These are phyloP conservation scores for Pandion haliaetus DNA, from an alignment of 2,113 vertebrate species.

Conservation along the genomic window DNA sequence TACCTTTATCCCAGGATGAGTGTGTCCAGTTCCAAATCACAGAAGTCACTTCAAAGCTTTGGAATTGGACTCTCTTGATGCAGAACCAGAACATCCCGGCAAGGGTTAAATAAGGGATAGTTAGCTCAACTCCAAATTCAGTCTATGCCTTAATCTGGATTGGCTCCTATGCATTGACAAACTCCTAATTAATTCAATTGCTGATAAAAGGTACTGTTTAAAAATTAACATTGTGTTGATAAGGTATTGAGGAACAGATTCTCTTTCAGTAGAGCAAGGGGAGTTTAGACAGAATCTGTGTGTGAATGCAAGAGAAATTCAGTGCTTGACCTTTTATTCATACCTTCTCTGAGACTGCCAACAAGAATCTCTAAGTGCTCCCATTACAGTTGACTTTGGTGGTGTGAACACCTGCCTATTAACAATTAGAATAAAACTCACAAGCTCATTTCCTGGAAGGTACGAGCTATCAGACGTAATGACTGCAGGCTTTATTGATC, in stretches of 20 bases:
- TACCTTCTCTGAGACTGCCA: neutral
- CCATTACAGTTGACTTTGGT: neutral
- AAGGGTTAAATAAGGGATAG: neutral
- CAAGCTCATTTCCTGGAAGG: slow-evolving; percentile 39
- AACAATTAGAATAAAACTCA: slow-evolving; percentile 29
- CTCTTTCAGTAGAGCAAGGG: neutral
- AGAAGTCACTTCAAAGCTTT: neutral
- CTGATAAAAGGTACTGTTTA: neutral
- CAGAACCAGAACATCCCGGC: neutral
- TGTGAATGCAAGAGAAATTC: neutral
- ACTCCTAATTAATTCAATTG: neutral
- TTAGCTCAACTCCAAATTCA: neutral
- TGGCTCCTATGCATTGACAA: neutral
- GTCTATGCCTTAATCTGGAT: neutral
- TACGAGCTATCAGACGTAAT: neutral
- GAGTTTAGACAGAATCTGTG: neutral
- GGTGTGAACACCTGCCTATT: neutral
- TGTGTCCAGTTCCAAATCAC: neutral
- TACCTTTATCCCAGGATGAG: neutral
- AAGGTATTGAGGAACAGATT: neutral
- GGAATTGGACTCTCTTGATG: neutral
- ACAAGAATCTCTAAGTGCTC: neutral
- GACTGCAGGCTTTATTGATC: slow-evolving; percentile 34
- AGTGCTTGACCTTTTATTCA: neutral
- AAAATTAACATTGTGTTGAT: neutral